Base-by-base conservation (phyloP, 2,888 invertebrate species). In the Limenitis camilla region DNA sequence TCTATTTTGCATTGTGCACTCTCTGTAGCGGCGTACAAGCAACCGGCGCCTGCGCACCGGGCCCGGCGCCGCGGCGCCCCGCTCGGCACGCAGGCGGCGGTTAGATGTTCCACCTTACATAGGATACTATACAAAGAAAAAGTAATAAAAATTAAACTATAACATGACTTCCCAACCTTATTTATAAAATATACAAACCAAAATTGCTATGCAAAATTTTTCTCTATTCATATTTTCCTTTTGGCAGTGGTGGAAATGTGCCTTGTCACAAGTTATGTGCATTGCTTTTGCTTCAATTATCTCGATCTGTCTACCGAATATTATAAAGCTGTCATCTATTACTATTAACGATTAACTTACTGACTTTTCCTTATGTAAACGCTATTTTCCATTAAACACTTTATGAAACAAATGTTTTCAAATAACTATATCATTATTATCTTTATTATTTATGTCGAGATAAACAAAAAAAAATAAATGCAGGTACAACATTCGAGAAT, bases 401-500 rank as follows among this genome's bases (percentile, higher is more conserved):
- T 52, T 50, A 74, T 73, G 72, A 76, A 78, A 76, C 76, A 75
- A 74, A 79, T 81, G 76, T 71, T 76, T 78, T 74, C 71, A 74
- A 76, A 74, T 72, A 79, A 79, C 81, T 80, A 78, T 81, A 78
- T 70, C 76, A 75, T 77, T 76, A 81, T 69, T 74, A 74, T 71
- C 75, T 77, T 80, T 78, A 79, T 81, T 81, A 82, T 81, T 81
- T 81, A 86, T 83, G 85, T 83, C 85, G 84, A 85, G 78, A 81
- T 76, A 78, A 82, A 83, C 78, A 81, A 83, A 84, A 78, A 76
- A 77, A 79, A 79, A 81, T 83, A 87, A 88, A 88, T 87, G 88
- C 88, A 88, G 88, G 88, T 88, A 88, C 88, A 87, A 84, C 81
- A 87, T 86, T 88, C 88, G 88, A 88, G 88, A 85, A 87, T 82